Percentiles rank a stretch among this genome's conserved stretches.
These are phyloP conservation scores for Ophioderma brevispina DNA, from an alignment of 35 echinoderm and acorn worm genomes.

Conservation along the genomic window DNA sequence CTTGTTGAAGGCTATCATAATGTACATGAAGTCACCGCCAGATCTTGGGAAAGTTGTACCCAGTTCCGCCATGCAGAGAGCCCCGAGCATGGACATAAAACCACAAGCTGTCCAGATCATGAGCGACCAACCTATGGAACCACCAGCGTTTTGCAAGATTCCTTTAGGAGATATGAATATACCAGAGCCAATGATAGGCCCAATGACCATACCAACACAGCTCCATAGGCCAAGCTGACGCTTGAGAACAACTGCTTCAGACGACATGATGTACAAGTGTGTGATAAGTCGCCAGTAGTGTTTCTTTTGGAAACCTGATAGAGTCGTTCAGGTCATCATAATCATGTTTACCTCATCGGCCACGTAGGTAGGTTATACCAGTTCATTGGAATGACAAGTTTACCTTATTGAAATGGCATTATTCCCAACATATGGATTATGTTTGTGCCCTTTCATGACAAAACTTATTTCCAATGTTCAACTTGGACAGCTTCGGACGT, in stretches of 20 bases:
- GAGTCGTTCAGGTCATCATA: too few relatives aligned
- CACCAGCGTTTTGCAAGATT: slow-evolving; percentile 55
- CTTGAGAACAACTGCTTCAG: not conserved
- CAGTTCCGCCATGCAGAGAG: slow-evolving; percentile 77
- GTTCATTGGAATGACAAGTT: too few relatives aligned
- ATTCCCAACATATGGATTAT: too few relatives aligned
- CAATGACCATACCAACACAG: slow-evolving; percentile 17
- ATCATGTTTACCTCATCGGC: too few relatives aligned
- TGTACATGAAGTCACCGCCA: slow-evolving; percentile 85
- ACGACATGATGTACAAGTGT: too few relatives aligned
- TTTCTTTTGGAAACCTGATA: too few relatives aligned
- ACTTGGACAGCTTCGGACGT: too few relatives aligned
- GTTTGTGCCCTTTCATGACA: too few relatives aligned
- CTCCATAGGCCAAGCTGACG: not conserved
- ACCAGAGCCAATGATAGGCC: slow-evolving; percentile 78
- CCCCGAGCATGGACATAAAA: slow-evolving; percentile 59
- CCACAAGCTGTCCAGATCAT: slow-evolving; percentile 70
- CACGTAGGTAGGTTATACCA: too few relatives aligned
- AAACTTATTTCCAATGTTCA: too few relatives aligned
- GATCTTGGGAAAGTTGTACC: slow-evolving; percentile 67
- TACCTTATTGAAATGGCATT: too few relatives aligned
- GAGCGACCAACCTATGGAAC: slow-evolving; percentile 52
- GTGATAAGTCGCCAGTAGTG: too few relatives aligned
- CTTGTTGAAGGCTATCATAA: slow-evolving; percentile 37
- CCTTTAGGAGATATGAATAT: slow-evolving; percentile 86